phyloP scores from a whole-genome alignment of 2,113 vertebrate genomes.

The Antidorcas marsupialis region DNA sequence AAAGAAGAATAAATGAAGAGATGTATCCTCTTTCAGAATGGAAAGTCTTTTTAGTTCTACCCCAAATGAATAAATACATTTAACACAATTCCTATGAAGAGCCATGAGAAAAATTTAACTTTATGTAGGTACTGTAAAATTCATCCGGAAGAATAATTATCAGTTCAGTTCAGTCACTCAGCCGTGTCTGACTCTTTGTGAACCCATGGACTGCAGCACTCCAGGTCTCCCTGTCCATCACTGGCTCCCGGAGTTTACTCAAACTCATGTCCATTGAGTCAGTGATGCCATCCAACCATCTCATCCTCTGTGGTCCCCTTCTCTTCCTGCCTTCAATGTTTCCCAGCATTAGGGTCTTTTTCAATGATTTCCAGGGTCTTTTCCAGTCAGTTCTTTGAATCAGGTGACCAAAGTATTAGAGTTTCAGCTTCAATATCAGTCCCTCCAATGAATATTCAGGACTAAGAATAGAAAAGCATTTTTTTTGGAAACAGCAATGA shows the following conservation, averaged over 20 bases:
- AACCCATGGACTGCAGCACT: not conserved
- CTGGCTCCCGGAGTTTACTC: not conserved
- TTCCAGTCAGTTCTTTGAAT: not conserved
- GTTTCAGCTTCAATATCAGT: not conserved
- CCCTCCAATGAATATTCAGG: not conserved
- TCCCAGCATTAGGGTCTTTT: not conserved
- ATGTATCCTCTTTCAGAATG: not conserved
- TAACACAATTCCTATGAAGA: not conserved
- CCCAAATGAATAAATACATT: not conserved
- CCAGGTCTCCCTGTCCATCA: not conserved
- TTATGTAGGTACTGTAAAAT: not conserved
- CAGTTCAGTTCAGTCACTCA: not conserved
- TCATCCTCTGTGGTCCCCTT: not conserved
- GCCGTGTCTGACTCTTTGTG: fast-evolving
- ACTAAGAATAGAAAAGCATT: not conserved
- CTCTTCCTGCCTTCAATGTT: not conserved
- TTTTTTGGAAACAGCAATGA: not conserved
- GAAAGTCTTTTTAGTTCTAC: not conserved
- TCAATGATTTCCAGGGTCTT: not conserved
- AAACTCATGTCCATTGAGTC: not conserved
- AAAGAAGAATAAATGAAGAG: not conserved
- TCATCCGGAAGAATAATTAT: not conserved
- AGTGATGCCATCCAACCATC: not conserved
- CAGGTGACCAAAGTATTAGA: not conserved
- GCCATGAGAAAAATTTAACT: not conserved